Percentiles rank a stretch among this genome's conserved stretches.
phyloP scores from a whole-genome alignment of 2,113 vertebrate species.

The Canis aureus region DNA sequence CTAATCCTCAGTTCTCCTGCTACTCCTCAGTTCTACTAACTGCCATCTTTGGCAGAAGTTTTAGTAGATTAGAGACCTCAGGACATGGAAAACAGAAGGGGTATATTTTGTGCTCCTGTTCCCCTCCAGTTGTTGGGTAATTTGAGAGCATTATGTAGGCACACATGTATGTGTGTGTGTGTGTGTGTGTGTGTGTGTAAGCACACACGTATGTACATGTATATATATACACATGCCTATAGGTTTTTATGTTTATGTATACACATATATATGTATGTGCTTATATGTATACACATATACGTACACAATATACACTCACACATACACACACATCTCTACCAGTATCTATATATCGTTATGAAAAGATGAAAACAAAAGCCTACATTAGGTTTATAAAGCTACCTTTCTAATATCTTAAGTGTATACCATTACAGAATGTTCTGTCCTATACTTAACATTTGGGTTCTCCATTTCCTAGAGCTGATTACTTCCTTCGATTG shows the following conservation, averaged over 20 bases:
- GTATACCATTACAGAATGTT: neutral
- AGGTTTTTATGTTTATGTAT: neutral
- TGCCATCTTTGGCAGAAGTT: neutral
- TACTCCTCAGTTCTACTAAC: neutral
- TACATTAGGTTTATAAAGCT: constrained; percentile 13
- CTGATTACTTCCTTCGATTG: neutral
- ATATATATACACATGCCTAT: neutral
- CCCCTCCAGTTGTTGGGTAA: neutral
- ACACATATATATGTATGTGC: neutral
- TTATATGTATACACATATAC: neutral
- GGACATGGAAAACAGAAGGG: neutral
- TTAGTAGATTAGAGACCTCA: neutral
- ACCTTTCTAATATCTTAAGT: neutral
- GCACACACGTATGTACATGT: neutral
- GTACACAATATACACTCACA: neutral
- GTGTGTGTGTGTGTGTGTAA: neutral
- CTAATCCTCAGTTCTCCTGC: neutral
- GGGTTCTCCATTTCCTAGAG: neutral
- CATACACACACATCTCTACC: neutral
- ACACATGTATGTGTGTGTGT: neutral
- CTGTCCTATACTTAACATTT: neutral
- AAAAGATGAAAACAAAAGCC: neutral
- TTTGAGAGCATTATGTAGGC: neutral
- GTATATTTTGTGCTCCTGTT: neutral
- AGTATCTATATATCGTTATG: neutral